Evolutionary conservation across 2,113 vertebrate species (phyloP), one percentile per base, ranked within the genome.

Genomic region (Theropithecus gelada): DNA sequence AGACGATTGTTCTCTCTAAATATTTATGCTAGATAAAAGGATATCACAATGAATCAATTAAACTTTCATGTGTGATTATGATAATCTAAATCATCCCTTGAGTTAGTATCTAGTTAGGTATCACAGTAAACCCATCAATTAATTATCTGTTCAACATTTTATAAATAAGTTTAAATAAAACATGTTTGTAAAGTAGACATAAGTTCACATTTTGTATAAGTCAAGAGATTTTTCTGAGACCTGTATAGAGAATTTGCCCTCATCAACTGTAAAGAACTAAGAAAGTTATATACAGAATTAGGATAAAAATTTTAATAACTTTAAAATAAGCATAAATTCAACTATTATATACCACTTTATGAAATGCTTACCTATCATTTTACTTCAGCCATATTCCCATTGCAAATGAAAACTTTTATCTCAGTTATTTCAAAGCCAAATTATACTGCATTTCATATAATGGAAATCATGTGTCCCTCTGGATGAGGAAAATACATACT

Each of bases 121-220:
- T 90, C 70, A 86, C 18, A 96, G 23, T 87, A 59, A 96, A 27
- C 17, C 25, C 35, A 35, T 25, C 35, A 52, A 38, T 38, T 88
- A 81, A 89, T 79, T 78, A 55, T 23, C 80, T 27, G 43, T 45
- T 91, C 43, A 96, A 43, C 43, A 79, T 88, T 78, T 87, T 72
- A 94, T 43, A 93, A 88, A 79, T 79, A 90, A 75, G 10, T 50
- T 73, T 73, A 97, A 93, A 75, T 59, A 85, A 92, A 96, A 78
- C 57, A 64, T 66, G 30, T 64, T 52, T 88, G 50, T 90, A 35
- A 96, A 94, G 50, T 72, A 83, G 78, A 85, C 4, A 32, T 50
- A 82, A 52, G 18, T 38, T 93, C 70, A 70, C 14, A 75, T 32
- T 90, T 92, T 95, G 87, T 87, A 78, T 82, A 84, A 93, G 61